Percentiles rank a stretch among this genome's conserved stretches.
Evolutionary conservation across 2,797 vertebrate species (phyloP).

Genomic region (Coranthus polyacanthus): DNA sequence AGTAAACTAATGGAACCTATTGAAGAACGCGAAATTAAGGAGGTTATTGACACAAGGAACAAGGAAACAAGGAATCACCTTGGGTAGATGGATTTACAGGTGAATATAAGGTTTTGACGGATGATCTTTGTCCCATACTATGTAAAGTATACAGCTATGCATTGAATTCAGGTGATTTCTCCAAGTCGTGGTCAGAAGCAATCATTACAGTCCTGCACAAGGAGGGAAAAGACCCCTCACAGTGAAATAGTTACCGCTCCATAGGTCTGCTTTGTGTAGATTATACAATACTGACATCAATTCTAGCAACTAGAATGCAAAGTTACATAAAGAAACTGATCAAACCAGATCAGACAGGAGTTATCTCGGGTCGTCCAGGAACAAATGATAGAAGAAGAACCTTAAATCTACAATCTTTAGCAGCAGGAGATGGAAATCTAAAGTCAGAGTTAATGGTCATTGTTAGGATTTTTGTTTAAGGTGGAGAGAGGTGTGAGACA

Average conservation of each 20-base stretch:
- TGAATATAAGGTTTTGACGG: neutral
- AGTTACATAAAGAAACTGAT: neutral
- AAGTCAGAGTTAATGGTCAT: no score
- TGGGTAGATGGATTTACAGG: no score
- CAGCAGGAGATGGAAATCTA: neutral
- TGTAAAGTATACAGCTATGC: constrained; percentile 20
- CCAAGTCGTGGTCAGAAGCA: constrained; percentile 12
- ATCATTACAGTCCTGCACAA: constrained; percentile 5
- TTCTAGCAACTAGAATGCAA: neutral
- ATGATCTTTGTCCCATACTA: constrained; percentile 1
- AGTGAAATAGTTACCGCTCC: neutral
- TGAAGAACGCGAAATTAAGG: no score
- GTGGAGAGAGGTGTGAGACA: neutral
- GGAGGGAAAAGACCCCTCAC: constrained; percentile 1
- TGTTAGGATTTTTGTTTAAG: no score
- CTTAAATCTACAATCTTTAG: neutral
- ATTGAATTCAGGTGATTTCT: neutral
- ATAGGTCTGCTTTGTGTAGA: constrained; percentile 11
- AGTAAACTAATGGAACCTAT: no score
- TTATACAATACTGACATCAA: neutral
- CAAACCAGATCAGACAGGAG: neutral
- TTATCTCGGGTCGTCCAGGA: neutral
- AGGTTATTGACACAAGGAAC: no score
- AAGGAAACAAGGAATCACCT: no score
- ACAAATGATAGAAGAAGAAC: neutral